These are phyloP conservation scores for Neodon shergylaensis DNA, from an alignment of 2,113 vertebrate species.

Conservation along the genomic window DNA sequence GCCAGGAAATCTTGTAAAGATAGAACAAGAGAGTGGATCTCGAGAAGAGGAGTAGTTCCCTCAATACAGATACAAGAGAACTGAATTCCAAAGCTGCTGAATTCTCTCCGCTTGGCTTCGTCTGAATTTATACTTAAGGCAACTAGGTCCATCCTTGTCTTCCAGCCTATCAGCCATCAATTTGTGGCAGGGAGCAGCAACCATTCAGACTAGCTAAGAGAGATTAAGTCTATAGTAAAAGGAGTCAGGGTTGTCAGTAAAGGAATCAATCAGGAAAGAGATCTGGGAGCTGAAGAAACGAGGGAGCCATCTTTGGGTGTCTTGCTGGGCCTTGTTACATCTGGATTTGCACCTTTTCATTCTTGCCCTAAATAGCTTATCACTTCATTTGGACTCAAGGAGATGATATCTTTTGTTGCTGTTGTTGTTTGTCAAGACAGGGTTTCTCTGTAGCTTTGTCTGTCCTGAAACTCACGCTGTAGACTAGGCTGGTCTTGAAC, in stretches of 20 bases:
- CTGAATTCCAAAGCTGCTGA: neutral
- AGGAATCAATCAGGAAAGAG: neutral
- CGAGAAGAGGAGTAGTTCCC: neutral
- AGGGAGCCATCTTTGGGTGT: neutral
- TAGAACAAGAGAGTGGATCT: neutral
- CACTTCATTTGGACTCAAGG: neutral
- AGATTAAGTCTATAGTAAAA: neutral
- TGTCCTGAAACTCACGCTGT: no score
- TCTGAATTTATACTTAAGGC: neutral
- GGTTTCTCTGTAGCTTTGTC: no score
- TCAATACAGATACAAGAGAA: neutral
- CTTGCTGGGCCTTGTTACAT: neutral
- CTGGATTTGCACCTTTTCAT: neutral
- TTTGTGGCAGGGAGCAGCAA: constrained; percentile 9
- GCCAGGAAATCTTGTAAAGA: neutral
- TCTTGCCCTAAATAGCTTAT: neutral
- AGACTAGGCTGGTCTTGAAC: no score
- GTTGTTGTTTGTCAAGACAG: no score
- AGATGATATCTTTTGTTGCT: neutral
- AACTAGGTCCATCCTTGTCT: neutral
- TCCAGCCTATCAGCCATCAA: neutral
- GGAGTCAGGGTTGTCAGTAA: neutral
- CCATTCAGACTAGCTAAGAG: neutral
- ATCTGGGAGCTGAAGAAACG: neutral
- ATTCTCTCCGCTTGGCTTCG: neutral